A percentile compares a stretch with the other conserved stretches of the same genome.
Conservation (phyloP, 23 tunicate species). For the Aplidium turbinatum region DNA sequence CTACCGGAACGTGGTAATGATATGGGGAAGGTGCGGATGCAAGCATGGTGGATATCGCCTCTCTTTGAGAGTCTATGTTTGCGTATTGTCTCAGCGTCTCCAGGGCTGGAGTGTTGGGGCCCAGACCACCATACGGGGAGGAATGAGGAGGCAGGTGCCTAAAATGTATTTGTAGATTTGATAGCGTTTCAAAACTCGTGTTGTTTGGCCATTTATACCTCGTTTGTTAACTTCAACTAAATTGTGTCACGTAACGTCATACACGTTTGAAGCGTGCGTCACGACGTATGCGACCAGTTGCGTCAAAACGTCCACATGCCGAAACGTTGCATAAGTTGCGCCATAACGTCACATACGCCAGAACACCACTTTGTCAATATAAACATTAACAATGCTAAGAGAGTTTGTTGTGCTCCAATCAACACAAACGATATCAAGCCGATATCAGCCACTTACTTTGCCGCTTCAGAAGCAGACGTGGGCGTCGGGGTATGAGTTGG, state of each 20-base stretch:
- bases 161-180: not conserved
- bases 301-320: too few species aligned
- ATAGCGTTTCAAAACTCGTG: too few species aligned
- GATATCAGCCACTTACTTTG: not conserved
- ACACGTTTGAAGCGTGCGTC: too few species aligned
- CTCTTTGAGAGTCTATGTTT: constrained; percentile 42
- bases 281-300: too few species aligned
- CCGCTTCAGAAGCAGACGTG: constrained; percentile 9
- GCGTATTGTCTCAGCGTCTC: constrained; percentile 65
- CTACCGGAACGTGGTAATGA: constrained; percentile 1
- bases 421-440: too few species aligned
- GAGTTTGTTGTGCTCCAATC: too few species aligned
- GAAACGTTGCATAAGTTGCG: too few species aligned
- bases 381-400: too few species aligned
- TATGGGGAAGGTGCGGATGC: too few species aligned
- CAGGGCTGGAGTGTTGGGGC: constrained; percentile 59
- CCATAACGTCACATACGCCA: too few species aligned
- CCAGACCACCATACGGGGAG: constrained; percentile 54
- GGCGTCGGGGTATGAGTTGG: constrained; percentile 19
- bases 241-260: not conserved
- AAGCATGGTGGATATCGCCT: constrained; percentile 29
- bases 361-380: too few species aligned
- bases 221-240: not conserved
- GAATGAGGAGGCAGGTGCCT: constrained; percentile 46
- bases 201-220: not conserved